Base-by-base conservation (phyloP, 2,797 vertebrate genomes). In the Lates japonicus region DNA sequence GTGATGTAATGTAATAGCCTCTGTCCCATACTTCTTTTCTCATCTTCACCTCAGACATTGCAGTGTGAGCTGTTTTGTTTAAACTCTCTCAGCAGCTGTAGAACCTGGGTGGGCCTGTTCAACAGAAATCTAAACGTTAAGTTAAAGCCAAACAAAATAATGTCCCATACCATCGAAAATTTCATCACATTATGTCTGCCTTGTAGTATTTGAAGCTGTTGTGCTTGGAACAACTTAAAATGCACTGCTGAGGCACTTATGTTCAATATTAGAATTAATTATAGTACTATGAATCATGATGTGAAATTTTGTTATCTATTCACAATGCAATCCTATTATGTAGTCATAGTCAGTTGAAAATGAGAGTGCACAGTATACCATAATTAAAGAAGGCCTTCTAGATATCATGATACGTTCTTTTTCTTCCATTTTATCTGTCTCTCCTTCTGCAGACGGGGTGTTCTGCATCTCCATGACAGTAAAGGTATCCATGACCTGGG, bases 401-500 rank as follows among this genome's bases (percentile, higher is more conserved):
- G 12, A 49, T 59, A 41, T 51, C 13, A 42, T 54, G n/a, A 29
- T 55, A 2, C 5, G 19, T 17, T 55, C 8, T 29, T 51, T 42
- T 29, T 20, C 33, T 20, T 31, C 39, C 22, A 46, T 22, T 48
- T 59, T 51, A n/a, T 66, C 16, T 59, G n/a, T 49, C 9, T 80
- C 51, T 87, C 35, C 29, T 44, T 60, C 49, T 86, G 41, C 74
- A 99, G 98, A 83, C 96, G 98, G 1, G 96, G 96, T 16, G 97
- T 99, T 84, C 91, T 99, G 73, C 97, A 97, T 83, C 95, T 99
- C 20, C 96, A 99, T 0, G 93, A 98, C 92, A 99, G 98, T 87
- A 72, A 54, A 3, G 98, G 98, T 3, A 98, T 99, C 83, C 90
- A 96, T 0, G 96, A 99, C 92, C 94, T 99, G 51, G 97, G 97